Percentiles rank a stretch among this genome's conserved stretches.
Evolutionary conservation across 2,888 invertebrate genomes (phyloP).

Genomic region (Colletes collaris): DNA sequence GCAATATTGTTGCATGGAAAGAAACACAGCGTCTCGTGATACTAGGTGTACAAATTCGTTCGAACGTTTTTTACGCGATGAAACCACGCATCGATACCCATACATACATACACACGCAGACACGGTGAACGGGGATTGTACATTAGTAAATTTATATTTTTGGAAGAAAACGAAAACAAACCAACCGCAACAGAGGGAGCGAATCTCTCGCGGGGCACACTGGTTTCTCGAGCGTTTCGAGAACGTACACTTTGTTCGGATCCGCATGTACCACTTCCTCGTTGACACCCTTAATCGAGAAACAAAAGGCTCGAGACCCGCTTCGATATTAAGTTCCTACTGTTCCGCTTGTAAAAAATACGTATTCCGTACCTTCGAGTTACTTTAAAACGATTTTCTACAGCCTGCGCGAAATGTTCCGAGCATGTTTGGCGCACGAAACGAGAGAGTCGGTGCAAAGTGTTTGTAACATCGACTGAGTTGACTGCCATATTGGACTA

Average conservation of each 20-base stretch:
- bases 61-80: conserved; percentile 43
- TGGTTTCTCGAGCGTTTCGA: conserved; percentile 43
- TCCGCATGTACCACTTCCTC: conserved; percentile 67
- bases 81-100: conserved; percentile 2
- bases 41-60: conserved; percentile 48
- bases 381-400: neutral
- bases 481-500: neutral
- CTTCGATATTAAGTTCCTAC: conserved; percentile 27
- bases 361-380: neutral
- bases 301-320: neutral
- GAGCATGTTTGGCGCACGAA: neutral
- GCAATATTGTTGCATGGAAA: neutral
- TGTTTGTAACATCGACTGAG: no score
- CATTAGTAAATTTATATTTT: conserved; percentile 81
- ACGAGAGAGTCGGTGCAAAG: neutral
- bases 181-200: conserved; percentile 31
- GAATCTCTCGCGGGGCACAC: conserved; percentile 38
- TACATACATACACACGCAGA: neutral
- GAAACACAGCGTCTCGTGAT: conserved; percentile 7
- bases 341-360: neutral
- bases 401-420: neutral
- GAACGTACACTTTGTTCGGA: conserved; percentile 60
- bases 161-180: conserved; percentile 73
- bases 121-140: conserved; percentile 63
- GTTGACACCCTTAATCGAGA: conserved; percentile 21